phyloP scores from a whole-genome alignment of 2,797 vertebrate species.

The Sebastes aleutianus region DNA sequence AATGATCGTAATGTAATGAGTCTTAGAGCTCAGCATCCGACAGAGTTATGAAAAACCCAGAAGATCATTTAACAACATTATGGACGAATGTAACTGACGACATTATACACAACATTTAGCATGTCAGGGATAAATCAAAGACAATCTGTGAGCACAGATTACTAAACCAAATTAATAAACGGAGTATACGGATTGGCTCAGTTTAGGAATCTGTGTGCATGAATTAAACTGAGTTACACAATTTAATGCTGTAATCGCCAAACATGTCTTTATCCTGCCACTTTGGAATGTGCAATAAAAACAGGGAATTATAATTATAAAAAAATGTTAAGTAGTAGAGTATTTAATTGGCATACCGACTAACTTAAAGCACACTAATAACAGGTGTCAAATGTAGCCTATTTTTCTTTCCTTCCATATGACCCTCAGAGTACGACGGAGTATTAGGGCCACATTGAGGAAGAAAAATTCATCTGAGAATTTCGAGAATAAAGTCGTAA shows the following conservation, averaged over 20 bases:
- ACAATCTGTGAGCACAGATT: background rate
- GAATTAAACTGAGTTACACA: background rate
- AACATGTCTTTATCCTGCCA: background rate
- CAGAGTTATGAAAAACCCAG: background rate
- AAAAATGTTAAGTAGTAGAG: background rate
- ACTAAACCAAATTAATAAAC: background rate
- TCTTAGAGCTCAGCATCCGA: background rate
- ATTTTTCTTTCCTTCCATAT: too few relatives aligned
- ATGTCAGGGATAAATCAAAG: background rate
- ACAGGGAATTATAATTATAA: background rate
- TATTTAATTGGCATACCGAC: background rate
- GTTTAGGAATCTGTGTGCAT: background rate
- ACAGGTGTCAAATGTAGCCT: background rate
- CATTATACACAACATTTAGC: background rate
- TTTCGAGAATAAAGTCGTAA: too few relatives aligned
- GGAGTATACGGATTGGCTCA: background rate
- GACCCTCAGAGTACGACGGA: background rate
- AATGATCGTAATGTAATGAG: background rate
- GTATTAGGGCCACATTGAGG: too few relatives aligned
- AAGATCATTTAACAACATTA: background rate
- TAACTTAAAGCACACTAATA: background rate
- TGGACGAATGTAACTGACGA: background rate
- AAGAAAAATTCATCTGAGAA: too few relatives aligned
- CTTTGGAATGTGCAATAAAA: background rate
- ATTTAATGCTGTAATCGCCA: background rate